These are phyloP conservation scores for Anguilla obscura DNA, from an alignment of 2,797 vertebrate species.

Conservation along the genomic window DNA sequence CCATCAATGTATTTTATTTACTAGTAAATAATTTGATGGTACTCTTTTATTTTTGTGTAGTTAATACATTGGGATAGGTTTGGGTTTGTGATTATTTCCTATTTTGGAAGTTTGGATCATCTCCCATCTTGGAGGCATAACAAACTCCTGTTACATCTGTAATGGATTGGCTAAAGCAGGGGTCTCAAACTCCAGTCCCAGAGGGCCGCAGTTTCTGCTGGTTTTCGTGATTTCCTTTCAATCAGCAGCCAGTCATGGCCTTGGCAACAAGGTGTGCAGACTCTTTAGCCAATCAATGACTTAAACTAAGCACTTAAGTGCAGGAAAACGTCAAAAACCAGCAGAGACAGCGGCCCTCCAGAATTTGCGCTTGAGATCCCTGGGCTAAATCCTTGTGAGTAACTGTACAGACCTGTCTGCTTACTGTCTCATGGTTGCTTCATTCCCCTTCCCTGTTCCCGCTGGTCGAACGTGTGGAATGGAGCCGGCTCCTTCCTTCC, in stretches of 20 bases:
- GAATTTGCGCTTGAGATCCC: too few species aligned
- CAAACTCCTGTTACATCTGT: background rate
- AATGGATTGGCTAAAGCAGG: background rate
- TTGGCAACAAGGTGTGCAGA: too few species aligned
- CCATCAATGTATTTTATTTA: background rate
- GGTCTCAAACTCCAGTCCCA: too few species aligned
- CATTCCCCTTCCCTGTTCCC: conserved; percentile 28
- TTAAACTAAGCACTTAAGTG: too few species aligned
- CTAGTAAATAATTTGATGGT: background rate
- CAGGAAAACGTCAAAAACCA: too few species aligned
- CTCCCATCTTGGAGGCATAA: background rate
- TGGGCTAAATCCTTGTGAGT: background rate
- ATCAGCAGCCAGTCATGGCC: too few species aligned
- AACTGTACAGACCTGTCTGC: background rate
- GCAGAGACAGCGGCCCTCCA: too few species aligned
- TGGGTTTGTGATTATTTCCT: background rate
- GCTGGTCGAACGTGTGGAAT: conserved; percentile 51
- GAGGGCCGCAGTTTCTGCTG: too few species aligned
- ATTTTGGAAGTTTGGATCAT: background rate
- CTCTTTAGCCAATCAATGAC: too few species aligned
- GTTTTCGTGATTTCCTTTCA: too few species aligned
- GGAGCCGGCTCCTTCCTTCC: conserved; percentile 54
- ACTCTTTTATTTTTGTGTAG: background rate
- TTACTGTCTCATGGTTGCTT: background rate
- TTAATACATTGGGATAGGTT: background rate